These are phyloP conservation scores for Athrips mouffetella DNA, from an alignment of 2,888 invertebrate species.

Conservation along the genomic window DNA sequence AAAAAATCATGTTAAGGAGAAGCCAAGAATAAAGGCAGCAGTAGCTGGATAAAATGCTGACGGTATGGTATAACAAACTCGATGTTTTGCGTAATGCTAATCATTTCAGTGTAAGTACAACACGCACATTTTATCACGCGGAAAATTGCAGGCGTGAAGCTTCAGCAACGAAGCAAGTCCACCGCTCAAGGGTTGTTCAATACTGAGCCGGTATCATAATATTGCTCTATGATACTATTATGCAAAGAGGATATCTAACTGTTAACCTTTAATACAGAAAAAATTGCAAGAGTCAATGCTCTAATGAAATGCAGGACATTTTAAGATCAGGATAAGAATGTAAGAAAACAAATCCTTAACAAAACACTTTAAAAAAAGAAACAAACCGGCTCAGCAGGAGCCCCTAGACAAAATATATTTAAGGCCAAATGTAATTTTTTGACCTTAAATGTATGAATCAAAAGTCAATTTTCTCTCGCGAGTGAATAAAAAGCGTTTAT, in stretches of 20 bases:
- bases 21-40: not conserved
- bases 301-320: constrained; percentile 19
- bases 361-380: too few species aligned
- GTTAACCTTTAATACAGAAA: too few species aligned
- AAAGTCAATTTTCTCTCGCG: too few species aligned
- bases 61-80: not conserved
- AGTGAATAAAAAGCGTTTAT: too few species aligned
- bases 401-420: too few species aligned
- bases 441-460: too few species aligned
- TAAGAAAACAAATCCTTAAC: constrained; percentile 17
- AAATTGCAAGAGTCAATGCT: constrained; percentile 25
- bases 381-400: too few species aligned
- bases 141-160: not conserved
- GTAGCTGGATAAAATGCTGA: not conserved
- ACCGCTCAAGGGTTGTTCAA: constrained; percentile 6
- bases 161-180: not conserved
- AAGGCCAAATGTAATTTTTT: too few species aligned
- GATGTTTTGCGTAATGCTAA: not conserved
- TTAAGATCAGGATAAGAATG: constrained; percentile 22
- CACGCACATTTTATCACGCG: not conserved
- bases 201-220: not conserved
- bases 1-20: too few species aligned
- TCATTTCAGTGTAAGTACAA: not conserved
- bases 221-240: too few species aligned
- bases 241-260: too few species aligned